Conservation (phyloP, 2,888 invertebrate genomes). For the Rosalia funebris region DNA sequence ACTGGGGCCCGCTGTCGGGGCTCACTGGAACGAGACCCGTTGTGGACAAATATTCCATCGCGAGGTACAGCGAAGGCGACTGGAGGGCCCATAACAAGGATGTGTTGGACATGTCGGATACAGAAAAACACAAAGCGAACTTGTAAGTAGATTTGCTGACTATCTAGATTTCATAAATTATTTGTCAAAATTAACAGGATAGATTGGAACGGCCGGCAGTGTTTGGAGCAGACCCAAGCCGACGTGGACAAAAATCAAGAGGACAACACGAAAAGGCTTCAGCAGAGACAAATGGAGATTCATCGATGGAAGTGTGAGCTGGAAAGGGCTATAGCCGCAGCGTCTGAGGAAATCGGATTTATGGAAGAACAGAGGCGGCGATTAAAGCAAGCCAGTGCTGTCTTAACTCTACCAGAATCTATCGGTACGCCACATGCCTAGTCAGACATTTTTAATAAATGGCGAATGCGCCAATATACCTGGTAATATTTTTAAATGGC, state of each 20-base stretch:
- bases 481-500: no score
- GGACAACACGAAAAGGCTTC: constrained; percentile 74
- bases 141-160: constrained; percentile 47
- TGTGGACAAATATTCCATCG: constrained; percentile 80
- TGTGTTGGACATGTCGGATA: constrained; percentile 55
- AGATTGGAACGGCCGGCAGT: constrained; percentile 72
- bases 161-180: no score
- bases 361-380: constrained; percentile 76
- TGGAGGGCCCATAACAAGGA: constrained; percentile 69
- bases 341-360: constrained; percentile 75
- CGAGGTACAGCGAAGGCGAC: constrained; percentile 77
- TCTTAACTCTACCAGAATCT: constrained; percentile 76
- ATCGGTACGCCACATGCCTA: no score
- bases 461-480: no score
- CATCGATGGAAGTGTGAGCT: constrained; percentile 81
- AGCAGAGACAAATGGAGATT: constrained; percentile 74
- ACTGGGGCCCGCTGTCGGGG: constrained; percentile 76
- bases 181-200: constrained; percentile 62
- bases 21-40: constrained; percentile 79
- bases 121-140: constrained; percentile 56
- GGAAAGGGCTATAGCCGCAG: constrained; percentile 74
- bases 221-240: constrained; percentile 72
- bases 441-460: no score
- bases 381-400: constrained; percentile 72
- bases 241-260: constrained; percentile 75